A percentile compares a stretch with the other conserved stretches of the same genome.
Evolutionary conservation across 2,113 vertebrate species (phyloP).

Genomic region (Pachypanchax playfairii): DNA sequence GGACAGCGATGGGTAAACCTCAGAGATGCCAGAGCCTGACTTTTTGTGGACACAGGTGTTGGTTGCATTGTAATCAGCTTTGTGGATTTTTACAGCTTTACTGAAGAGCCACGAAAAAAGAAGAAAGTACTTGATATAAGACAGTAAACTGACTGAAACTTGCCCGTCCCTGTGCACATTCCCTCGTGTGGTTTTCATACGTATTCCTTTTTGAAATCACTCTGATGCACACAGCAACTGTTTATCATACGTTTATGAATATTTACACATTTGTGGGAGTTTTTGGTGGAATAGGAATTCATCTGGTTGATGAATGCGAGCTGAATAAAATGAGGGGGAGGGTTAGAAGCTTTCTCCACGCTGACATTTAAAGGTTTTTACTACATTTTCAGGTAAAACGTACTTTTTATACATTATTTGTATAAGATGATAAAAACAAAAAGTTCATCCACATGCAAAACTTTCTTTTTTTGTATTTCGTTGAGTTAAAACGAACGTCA

Average conservation of each 20-base stretch:
- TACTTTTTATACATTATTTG: neutral
- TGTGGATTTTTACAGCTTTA: neutral
- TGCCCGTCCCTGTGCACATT: constrained; percentile 20
- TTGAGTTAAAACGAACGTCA: constrained; percentile 8
- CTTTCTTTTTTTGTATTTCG: constrained; percentile 12
- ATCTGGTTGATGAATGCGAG: constrained; percentile 24
- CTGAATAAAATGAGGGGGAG: neutral
- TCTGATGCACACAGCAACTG: constrained; percentile 6
- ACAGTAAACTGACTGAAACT: constrained; percentile 23
- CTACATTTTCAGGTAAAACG: constrained; percentile 14
- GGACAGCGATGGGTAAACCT: constrained; percentile 35
- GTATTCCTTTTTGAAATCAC: constrained; percentile 10
- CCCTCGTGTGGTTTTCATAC: constrained; percentile 11
- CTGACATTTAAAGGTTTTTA: constrained; percentile 31
- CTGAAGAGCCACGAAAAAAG: constrained; percentile 17
- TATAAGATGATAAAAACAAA: neutral
- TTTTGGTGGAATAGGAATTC: constrained; percentile 37
- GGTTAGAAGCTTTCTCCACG: constrained; percentile 1
- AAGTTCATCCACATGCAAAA: constrained; percentile 11
- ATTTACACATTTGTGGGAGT: constrained; percentile 40
- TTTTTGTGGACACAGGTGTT: constrained; percentile 13
- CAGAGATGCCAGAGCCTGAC: constrained; percentile 2
- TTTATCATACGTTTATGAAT: constrained; percentile 43
- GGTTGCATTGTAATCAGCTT: constrained; percentile 26
- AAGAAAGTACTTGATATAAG: neutral